Evolutionary conservation across 2,797 vertebrate genomes (phyloP), one percentile per base, ranked within the genome.

Genomic region (Muscicapa striata): DNA sequence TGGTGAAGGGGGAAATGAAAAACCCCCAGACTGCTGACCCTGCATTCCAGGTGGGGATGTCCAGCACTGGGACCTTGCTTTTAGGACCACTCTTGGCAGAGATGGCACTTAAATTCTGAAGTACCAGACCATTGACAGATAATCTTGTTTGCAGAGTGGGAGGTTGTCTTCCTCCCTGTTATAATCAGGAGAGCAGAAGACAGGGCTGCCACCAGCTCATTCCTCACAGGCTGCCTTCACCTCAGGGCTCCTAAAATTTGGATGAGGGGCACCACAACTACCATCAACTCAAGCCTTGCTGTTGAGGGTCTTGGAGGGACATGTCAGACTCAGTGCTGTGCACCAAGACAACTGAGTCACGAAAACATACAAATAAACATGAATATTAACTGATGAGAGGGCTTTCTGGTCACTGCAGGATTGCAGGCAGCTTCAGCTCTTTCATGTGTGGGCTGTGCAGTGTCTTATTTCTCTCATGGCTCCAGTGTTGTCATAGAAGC

Each of bases 401-500:
- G 24, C 32, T 84, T 46, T 69, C 8, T 75, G 81, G 52, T 54
- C 92, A 76, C 86, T 73, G 78, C 67, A 85, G 79, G 80, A 83
- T 20, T 93, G 63, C 57, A 86, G 86, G 54, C 49, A 91, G 38
- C 75, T 91, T 77, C 38, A 80, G 72, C 70, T 90, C 78, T 87
- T 81, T 74, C 79, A 54, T 59, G 78, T 58, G 87, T 96, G 94
- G 96, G 95, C 94, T 92, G 96, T 79, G 62, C 30, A 84, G 55
- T 83, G 67, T 79, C 90, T 97, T 87, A 84, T 95, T 96, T 96
- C 72, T 95, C 96, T 55, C 83, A 62, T 79, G 43, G 87, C 94
- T 96, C 73, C 80, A 88, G 30, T 75, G 83, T 97, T 96, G 93
- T 97, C 96, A 97, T 94, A 97, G 96, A 97, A 97, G 96, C 95